Base-by-base conservation (phyloP, 2,888 invertebrate genomes). In the Lasius platythorax region DNA sequence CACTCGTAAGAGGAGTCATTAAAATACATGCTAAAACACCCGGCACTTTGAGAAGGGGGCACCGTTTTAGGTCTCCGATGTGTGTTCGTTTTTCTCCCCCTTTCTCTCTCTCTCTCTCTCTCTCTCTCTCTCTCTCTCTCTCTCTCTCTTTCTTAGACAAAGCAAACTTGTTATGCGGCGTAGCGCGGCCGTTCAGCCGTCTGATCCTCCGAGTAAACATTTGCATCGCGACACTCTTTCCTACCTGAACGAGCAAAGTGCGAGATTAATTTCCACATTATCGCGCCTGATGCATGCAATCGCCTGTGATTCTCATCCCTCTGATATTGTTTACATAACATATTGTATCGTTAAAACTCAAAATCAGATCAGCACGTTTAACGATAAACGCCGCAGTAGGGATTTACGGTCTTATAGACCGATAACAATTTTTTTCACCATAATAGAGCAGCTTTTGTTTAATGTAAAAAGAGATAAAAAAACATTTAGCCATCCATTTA, bases 201-300 rank as follows among this genome's bases (percentile, higher is more conserved):
- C 58, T 37, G 61, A 79, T 72, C 72, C 43, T 56, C 72, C 46
- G 46, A 70, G 58, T 79, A 79, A 79, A 79, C 79, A 72, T 72
- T 79, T 37, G 79, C 79, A 79, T 30, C 79, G 79, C 79, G 37
- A 79, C 79, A 79, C 72, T 72, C 72, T 79, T 79, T 72, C 73
- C 43, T 79, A 79, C 79, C 79, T 72, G 79, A 79, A n/a, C 72
- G 79, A 72, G 43, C 79, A 79, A 79, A 79, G 79, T 61, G 58
- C 58, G 58, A 61, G 72, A 79, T 79, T 79, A 79, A 79, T 79
- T 79, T 79, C 79, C 79, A 58, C 79, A 79, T 79, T 79, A 61
- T 72, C 37, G 73, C 72, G 72, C 33, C 53, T 53, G 68, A 68
- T 79, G 43, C 79, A 79, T 61, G 72, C 79, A 18, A 61, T 72